Evolutionary conservation across 2,888 invertebrate species (phyloP).

Genomic region (Girardia tigrina): DNA sequence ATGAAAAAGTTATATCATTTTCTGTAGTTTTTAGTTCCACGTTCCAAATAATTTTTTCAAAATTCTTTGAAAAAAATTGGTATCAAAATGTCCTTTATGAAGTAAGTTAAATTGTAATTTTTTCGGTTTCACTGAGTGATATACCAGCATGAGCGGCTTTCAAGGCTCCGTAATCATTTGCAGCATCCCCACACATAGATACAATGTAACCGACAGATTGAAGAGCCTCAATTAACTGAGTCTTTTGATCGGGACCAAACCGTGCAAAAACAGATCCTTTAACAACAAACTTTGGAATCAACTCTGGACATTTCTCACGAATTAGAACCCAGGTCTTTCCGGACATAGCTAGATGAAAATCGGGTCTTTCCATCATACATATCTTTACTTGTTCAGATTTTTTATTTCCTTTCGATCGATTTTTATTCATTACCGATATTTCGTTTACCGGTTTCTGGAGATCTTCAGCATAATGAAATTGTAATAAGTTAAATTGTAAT

Average conservation of each 20-base stretch:
- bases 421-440: background rate
- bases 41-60: no score
- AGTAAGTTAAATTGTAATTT: no score
- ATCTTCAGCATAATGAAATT: conserved; percentile 36
- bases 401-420: no score
- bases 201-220: conserved; percentile 56
- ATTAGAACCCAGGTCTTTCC: conserved; percentile 65
- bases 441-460: conserved; percentile 26
- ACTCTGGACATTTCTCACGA: conserved; percentile 59
- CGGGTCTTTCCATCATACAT: conserved; percentile 28
- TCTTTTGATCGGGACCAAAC: conserved; percentile 89
- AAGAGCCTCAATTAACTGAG: conserved; percentile 71
- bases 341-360: conserved; percentile 53
- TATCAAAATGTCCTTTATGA: no score
- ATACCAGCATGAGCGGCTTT: conserved; percentile 83
- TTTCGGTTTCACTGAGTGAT: conserved; percentile 75
- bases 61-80: no score
- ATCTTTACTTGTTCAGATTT: no score
- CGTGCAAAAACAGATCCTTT: conserved; percentile 74
- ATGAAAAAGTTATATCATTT: no score
- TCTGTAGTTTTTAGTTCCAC: no score
- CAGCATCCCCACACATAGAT: conserved; percentile 93
- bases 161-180: conserved; percentile 85
- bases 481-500: no score
- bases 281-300: conserved; percentile 54